phyloP scores from a whole-genome alignment of 2,113 vertebrate species.

The Alethe castanea region DNA sequence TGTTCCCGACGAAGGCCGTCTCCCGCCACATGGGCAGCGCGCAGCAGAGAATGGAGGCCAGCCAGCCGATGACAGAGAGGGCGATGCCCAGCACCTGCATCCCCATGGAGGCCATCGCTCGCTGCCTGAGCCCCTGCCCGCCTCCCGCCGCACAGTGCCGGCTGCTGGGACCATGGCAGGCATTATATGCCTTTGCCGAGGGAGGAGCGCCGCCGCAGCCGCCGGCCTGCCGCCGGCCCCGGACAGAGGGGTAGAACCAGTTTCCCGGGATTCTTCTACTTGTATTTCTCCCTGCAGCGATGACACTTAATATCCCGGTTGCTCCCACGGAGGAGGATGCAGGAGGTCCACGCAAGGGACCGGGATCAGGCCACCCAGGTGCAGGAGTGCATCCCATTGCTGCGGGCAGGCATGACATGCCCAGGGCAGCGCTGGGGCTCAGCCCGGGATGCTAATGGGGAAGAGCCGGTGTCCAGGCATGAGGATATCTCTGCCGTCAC shows the following conservation, averaged over 20 bases:
- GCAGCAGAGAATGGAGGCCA: slow-evolving; percentile 80
- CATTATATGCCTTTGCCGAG: slow-evolving; percentile 61
- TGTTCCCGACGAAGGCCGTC: slow-evolving; percentile 85
- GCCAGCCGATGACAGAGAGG: slow-evolving; percentile 86
- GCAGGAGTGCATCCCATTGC: rapidly evolving
- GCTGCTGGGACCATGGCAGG: neutral
- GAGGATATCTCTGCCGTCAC: rapidly evolving
- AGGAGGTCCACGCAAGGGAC: neutral
- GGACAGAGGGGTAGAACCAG: slow-evolving; percentile 69
- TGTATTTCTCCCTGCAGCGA: slow-evolving; percentile 11
- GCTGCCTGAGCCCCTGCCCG: neutral
- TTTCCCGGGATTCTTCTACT: slow-evolving; percentile 73
- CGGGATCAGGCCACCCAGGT: neutral
- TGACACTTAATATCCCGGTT: slow-evolving; percentile 9
- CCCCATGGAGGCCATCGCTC: slow-evolving; percentile 83
- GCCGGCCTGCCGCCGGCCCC: slow-evolving; percentile 27
- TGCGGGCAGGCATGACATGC: neutral
- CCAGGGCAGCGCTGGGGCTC: neutral
- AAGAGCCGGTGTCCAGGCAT: neutral
- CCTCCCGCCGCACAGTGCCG: neutral
- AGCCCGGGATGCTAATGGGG: neutral
- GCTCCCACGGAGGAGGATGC: neutral
- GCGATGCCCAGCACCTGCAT: slow-evolving; percentile 86
- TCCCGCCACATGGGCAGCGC: slow-evolving; percentile 89
- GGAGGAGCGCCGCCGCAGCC: slow-evolving; percentile 56